Evolutionary conservation across 2,113 vertebrate genomes (phyloP).

Genomic region (Pao palembangensis): DNA sequence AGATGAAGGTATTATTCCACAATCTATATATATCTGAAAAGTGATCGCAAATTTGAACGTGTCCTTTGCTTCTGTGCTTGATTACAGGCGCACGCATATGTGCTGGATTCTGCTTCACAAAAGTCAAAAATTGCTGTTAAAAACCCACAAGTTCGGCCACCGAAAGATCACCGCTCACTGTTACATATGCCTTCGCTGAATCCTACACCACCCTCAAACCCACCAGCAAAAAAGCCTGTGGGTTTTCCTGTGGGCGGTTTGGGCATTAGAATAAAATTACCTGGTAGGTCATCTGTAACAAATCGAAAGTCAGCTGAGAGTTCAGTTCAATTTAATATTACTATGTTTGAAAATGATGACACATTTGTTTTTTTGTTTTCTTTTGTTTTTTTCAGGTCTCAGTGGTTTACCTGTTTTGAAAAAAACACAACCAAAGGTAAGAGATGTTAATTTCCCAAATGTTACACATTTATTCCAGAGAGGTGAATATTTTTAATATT

Average conservation of each 20-base stretch:
- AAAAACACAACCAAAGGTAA: conserved; percentile 53
- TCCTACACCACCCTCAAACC: conserved; percentile 33
- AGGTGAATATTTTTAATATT: no score
- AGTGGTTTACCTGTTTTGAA: conserved; percentile 63
- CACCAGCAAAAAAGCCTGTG: conserved; percentile 14
- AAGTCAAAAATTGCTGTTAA: conserved; percentile 72
- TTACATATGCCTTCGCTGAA: conserved; percentile 64
- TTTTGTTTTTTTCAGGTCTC: conserved; percentile 56
- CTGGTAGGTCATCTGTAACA: conserved; percentile 54
- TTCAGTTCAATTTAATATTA: no score
- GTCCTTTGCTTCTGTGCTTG: neutral
- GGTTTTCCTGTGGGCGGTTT: conserved; percentile 50
- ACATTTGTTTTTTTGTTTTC: no score
- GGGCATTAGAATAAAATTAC: conserved; percentile 70
- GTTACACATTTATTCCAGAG: conserved; percentile 36
- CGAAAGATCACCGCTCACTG: conserved; percentile 69
- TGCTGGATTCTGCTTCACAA: conserved; percentile 67
- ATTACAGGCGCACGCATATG: conserved; percentile 33
- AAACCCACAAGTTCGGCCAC: conserved; percentile 64
- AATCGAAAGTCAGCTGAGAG: neutral
- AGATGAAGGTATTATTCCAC: conserved; percentile 39
- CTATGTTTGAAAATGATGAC: no score
- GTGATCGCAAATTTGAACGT: neutral
- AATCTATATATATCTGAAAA: neutral
- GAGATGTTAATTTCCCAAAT: conserved; percentile 30